Conservation (phyloP, 2,113 vertebrate genomes). For the Pardalotus punctatus region DNA sequence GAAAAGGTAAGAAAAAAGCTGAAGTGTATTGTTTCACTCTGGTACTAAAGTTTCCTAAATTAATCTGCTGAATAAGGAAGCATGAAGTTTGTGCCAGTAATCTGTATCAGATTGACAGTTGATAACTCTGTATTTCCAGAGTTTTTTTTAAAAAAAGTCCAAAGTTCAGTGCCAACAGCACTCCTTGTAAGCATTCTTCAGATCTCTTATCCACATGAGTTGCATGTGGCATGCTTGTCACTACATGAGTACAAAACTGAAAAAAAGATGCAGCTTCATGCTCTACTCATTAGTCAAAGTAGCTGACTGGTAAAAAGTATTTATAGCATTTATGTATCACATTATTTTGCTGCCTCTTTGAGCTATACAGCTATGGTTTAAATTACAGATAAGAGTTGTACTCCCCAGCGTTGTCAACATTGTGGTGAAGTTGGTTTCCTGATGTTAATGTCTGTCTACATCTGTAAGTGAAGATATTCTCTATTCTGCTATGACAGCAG, state of each 20-base stretch:
- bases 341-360: neutral
- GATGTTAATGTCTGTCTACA: neutral
- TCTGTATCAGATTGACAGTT: neutral
- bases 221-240: neutral
- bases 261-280: neutral
- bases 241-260: neutral
- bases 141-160: neutral
- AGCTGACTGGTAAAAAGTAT: neutral
- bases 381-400: neutral
- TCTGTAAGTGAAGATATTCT: neutral
- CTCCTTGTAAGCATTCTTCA: neutral
- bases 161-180: neutral
- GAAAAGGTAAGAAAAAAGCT: neutral
- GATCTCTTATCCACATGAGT: neutral
- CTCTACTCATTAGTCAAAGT: neutral
- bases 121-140: neutral
- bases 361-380: neutral
- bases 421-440: conserved; percentile 14
- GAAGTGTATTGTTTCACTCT: neutral
- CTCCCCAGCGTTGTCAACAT: neutral
- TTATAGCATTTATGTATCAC: neutral
- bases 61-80: neutral
- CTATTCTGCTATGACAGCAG: neutral
- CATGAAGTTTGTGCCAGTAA: neutral
- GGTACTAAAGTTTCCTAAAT: neutral